phyloP scores from a whole-genome alignment of 2,797 vertebrate genomes.

The Lophotriccus pileatus region DNA sequence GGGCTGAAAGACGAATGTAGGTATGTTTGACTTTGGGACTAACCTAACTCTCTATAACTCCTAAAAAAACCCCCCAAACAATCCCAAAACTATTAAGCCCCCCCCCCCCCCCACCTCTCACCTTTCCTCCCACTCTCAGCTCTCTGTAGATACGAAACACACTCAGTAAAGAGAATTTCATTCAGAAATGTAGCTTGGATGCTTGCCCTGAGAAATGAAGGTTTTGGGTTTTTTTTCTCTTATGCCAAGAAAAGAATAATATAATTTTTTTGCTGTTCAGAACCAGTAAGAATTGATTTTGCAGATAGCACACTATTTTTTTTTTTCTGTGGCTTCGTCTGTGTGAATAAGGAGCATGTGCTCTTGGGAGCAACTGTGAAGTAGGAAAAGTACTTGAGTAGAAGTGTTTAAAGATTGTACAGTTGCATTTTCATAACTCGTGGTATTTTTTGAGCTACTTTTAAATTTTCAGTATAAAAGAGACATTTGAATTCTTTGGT shows the following conservation, averaged over 20 bases:
- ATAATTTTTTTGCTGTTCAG: background rate
- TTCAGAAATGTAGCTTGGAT: background rate
- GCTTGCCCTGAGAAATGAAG: background rate
- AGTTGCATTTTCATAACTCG: background rate
- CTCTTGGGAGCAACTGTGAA: background rate
- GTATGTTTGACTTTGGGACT: background rate
- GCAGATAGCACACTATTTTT: background rate
- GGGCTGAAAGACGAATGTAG: background rate
- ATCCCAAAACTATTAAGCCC: background rate
- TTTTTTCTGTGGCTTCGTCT: background rate
- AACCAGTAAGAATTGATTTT: background rate
- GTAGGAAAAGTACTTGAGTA: background rate
- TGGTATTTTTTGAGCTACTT: background rate
- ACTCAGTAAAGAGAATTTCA: background rate
- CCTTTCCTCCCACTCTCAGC: background rate
- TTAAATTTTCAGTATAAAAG: background rate
- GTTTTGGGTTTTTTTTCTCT: background rate
- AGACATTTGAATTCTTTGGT: background rate
- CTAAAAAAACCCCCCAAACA: background rate
- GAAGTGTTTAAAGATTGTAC: background rate
- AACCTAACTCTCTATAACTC: background rate
- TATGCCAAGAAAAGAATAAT: background rate
- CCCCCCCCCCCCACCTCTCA: fast-evolving
- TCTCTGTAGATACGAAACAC: background rate
- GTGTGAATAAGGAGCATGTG: background rate